Evolutionary conservation across 2,113 vertebrate genomes (phyloP), one percentile per base, ranked within the genome.

Genomic region (Alces alces): DNA sequence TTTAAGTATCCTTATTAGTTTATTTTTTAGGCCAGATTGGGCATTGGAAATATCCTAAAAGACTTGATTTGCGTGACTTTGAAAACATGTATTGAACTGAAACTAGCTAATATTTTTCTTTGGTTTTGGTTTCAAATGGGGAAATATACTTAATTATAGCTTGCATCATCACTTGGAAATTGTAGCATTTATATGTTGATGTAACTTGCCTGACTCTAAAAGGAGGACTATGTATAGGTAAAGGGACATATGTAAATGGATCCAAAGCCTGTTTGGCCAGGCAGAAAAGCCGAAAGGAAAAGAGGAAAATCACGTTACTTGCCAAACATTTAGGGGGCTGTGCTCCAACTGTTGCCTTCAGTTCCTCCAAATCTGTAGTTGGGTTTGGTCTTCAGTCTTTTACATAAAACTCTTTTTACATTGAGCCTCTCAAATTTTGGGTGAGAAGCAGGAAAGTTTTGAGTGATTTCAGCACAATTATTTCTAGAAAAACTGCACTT

Each of bases 121-220:
- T 97, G 98, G 98, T 97, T 98, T 98, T 98, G 90, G 98, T 98
- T 99, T 98, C 98, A 97, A 91, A 93, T 45, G 98, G 98, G 98
- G 98, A 99, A 99, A 98, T 98, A 92, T 97, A 96, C 98, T 99
- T 99, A 99, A 98, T 99, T 98, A 98, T 96, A 98, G 97, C 98
- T 99, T 99, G 98, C 98, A 98, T 99, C 98, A 99, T 98, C 96
- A 90, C 97, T 98, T 94, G 98, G 98, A 98, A 98, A 98, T 98
- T 98, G 97, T 89, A 98, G 97, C 97, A 98, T 97, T 99, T 98
- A 79, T 98, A 95, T 98, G 95, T 98, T 98, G 98, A 98, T 98
- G 98, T 83, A 96, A 97, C 98, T 98, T 97, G 95, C 98, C 97
- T 97, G 98, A 98, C 98, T 98, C 98, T 98, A 98, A 98, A 98